Conservation (phyloP, 2,888 invertebrate genomes). For the Aleiodes testaceus region DNA sequence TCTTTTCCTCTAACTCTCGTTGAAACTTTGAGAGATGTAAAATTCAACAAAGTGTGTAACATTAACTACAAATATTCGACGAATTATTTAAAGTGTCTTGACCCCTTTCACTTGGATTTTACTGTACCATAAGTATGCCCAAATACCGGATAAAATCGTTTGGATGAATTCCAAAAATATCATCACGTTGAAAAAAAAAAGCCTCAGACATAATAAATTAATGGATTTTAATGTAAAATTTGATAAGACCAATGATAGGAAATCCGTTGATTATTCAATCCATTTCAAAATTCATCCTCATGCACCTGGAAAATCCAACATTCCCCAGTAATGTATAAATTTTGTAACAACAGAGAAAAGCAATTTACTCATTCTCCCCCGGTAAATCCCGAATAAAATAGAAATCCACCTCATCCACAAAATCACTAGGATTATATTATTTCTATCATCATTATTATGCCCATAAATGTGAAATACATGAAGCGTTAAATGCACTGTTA, state of each 20-base stretch:
- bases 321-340: no score
- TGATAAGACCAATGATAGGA: background rate
- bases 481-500: slow-evolving; percentile 5
- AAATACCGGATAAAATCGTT: slow-evolving; percentile 26
- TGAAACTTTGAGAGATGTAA: slow-evolving; percentile 33
- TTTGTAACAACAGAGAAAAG: no score
- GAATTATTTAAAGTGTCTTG: slow-evolving; percentile 45
- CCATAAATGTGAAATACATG: background rate
- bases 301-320: no score
- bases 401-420: background rate
- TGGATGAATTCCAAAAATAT: slow-evolving; percentile 9
- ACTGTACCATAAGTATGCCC: slow-evolving; percentile 20
- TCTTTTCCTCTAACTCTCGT: background rate
- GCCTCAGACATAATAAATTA: background rate
- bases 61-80: slow-evolving; percentile 54
- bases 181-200: background rate
- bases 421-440: slow-evolving; percentile 10
- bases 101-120: slow-evolving; percentile 23
- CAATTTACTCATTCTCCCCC: no score
- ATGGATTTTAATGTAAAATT: no score
- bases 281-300: no score
- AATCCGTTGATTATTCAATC: background rate
- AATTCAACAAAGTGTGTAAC: slow-evolving; percentile 44
- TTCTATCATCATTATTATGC: slow-evolving; percentile 1
- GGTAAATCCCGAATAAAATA: background rate